Base-by-base conservation (phyloP, 2,797 vertebrate species). In the Leucoraja ocellata region DNA sequence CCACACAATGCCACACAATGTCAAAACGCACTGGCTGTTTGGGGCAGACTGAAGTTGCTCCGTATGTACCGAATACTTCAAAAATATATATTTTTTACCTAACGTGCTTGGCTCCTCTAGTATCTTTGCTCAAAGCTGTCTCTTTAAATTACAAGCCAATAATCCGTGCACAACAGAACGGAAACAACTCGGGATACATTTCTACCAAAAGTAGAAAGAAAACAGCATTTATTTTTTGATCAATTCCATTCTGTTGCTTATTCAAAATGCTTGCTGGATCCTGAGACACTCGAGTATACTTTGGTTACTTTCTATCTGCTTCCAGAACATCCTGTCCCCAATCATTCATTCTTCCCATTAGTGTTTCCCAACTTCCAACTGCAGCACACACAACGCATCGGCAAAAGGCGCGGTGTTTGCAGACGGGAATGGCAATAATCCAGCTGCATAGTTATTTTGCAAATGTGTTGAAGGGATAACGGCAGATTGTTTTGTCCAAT, bases 231-330 rank as follows among this genome's bases (percentile, higher is more conserved):
- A 25, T 46, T 65, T 74, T 74, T 91, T 54, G 36, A 54, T 28
- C 36, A 74, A 74, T 76, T 91, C 73, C 28, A 54, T 76, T n/a
- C 28, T 92, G 16, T 21, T 71, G 90, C 28, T 71, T 58, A 36
- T 46, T 71, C 32, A 46, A 91, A 91, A 73, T 91, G 3, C 71
- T 92, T 28, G 23, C 23, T 71, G 68, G 39, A 76, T n/a, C 9
- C 71, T 90, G 11, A 9, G 7, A 90, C 39, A 28, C 32, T 54
- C 13, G 81, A 54, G 54, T 1, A 11, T 39, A 91, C 84, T 91
- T 91, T 76, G 25, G 90, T 16, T 54, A 91, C 90, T 91, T 13
- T 76, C 68, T 74, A 74, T 74, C 88, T 91, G 36, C 25, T 54
- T 74, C 39, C 39, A 92, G 68, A 54, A 76, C 71, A n/a, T 4